These are phyloP conservation scores for Prenolepis imparis DNA, from an alignment of 2,888 invertebrate genomes.

Conservation along the genomic window DNA sequence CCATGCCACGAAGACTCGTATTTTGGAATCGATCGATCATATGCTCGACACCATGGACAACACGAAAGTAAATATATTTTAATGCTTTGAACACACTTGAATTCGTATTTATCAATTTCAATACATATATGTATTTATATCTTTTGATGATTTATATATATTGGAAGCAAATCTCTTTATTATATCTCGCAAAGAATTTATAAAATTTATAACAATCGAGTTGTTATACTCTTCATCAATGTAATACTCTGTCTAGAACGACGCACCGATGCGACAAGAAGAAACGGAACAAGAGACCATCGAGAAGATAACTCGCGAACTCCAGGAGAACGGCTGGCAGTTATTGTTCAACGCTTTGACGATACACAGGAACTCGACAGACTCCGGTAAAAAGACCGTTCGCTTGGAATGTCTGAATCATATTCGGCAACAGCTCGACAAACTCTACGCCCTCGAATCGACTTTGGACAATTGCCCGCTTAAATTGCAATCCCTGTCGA, in stretches of 20 bases:
- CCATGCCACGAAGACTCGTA: slow-evolving; percentile 86
- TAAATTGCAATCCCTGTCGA: slow-evolving; percentile 23
- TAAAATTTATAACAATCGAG: background rate
- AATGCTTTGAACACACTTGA: background rate
- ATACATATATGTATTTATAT: background rate
- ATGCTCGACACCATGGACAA: slow-evolving; percentile 20
- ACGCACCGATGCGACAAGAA: slow-evolving; percentile 3
- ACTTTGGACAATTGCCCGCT: slow-evolving; percentile 28
- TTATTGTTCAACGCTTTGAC: slow-evolving; percentile 39
- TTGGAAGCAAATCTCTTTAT: background rate
- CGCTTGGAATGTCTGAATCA: slow-evolving; percentile 47
- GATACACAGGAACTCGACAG: background rate
- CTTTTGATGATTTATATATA: too few relatives aligned
- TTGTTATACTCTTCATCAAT: background rate
- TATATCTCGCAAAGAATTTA: background rate
- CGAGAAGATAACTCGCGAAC: slow-evolving; percentile 41
- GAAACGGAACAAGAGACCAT: slow-evolving; percentile 23
- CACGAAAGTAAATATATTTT: slow-evolving; percentile 21
- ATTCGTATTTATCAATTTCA: too few relatives aligned
- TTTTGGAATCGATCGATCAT: slow-evolving; percentile 86
- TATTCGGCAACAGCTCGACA: slow-evolving; percentile 43
- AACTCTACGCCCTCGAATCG: slow-evolving; percentile 43
- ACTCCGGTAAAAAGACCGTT: background rate
- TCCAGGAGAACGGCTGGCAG: slow-evolving; percentile 40
- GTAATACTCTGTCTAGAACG: slow-evolving; percentile 14